Evolutionary conservation across 2,113 vertebrate species (phyloP), one percentile per base, ranked within the genome.

Genomic region (Xiphophorus hellerii): DNA sequence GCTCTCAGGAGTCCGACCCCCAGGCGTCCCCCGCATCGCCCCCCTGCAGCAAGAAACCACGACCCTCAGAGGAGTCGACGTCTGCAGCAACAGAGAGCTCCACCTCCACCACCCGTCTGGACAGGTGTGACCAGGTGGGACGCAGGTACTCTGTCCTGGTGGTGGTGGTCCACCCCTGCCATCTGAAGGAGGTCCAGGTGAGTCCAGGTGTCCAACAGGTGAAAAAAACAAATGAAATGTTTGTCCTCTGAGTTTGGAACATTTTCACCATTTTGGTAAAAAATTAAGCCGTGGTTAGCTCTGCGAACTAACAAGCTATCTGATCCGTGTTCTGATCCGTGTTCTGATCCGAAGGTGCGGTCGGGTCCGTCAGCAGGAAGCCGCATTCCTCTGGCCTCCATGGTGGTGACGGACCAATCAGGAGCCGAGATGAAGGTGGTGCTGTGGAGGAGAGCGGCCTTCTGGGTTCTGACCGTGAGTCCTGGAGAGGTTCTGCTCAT

Each of bases 401-500:
- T 97, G 65, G 87, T 95, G 28, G 96, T 97, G 58, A 94, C 25
- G 0, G 98, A 99, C 84, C 97, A 98, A 31, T 98, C 97, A 8
- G 91, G 81, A n/a, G 62, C 85, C 1, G 93, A 96, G 84, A 95
- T 92, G 89, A 97, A 95, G 79, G 93, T 99, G 83, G 91, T 95
- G 71, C 86, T 99, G 42, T 99, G 98, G 98, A 94, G 94, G 76
- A 88, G 85, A 44, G 90, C 96, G 27, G 97, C 97, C 0, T 98
- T 99, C 92, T 97, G 97, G 96, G 93, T 93, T 0, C 81, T 98
- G 67, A 96, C 96, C 0, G 92, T 98, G 25, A 93, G 92, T 78
- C 96, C 96, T 66, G 98, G 97, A 74, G 98, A 99, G 74, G 11
- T 98, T 35, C 62, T 98, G 44, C 88, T 98, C 25, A 93, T 99